Evolutionary conservation across 2,113 vertebrate species (phyloP).

Genomic region (Blennius ocellaris): DNA sequence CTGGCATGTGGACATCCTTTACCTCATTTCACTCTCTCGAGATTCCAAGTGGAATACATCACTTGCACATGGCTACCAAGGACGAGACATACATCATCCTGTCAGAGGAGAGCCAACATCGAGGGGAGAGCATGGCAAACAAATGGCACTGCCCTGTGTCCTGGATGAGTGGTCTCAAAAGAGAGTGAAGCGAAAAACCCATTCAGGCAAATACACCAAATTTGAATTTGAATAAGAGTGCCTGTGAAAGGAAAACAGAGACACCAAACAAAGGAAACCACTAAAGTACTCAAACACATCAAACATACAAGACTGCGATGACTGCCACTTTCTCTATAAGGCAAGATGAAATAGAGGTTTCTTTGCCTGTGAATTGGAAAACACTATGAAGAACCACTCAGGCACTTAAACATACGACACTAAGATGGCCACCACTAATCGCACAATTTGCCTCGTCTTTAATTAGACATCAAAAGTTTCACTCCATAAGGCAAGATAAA

Average conservation of each 20-base stretch:
- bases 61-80: constrained; percentile 69
- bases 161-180: constrained; percentile 19
- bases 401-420: too few relatives aligned
- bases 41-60: constrained; percentile 71
- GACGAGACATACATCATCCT: constrained; percentile 72
- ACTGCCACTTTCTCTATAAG: too few relatives aligned
- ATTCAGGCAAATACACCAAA: constrained; percentile 39
- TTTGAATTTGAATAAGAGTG: constrained; percentile 40
- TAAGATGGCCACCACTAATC: neutral
- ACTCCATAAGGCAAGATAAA: neutral
- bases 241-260: neutral
- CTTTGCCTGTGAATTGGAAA: too few relatives aligned
- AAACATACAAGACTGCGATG: constrained; percentile 1
- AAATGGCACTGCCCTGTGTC: constrained; percentile 47
- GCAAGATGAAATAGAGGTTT: too few relatives aligned
- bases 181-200: constrained; percentile 27
- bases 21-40: constrained; percentile 42
- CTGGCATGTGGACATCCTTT: constrained; percentile 37
- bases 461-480: neutral
- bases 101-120: constrained; percentile 49
- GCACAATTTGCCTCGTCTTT: neutral
- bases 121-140: constrained; percentile 39
- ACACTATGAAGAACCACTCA: too few relatives aligned
- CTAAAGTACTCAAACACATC: neutral
- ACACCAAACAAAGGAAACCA: neutral